These are phyloP conservation scores for Palaemon carinicauda DNA, from an alignment of 1,140 invertebrate species.

Conservation along the genomic window DNA sequence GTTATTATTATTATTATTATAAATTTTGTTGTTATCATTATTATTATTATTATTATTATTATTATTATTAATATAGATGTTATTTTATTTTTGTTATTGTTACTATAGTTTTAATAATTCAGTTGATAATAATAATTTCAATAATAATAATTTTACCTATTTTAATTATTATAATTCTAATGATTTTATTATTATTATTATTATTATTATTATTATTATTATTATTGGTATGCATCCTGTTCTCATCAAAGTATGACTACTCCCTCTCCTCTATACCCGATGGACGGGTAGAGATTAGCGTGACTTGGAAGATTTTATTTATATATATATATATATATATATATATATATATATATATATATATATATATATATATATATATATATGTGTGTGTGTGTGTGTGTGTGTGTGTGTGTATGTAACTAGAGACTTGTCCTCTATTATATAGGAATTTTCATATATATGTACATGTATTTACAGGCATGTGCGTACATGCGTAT, in stretches of 20 bases:
- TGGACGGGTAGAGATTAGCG: no score
- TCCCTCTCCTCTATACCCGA: not conserved
- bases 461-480: no score
- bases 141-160: no score
- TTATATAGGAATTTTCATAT: no score
- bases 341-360: not conserved
- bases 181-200: not conserved
- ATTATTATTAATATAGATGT: not conserved
- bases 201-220: not conserved
- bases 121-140: no score
- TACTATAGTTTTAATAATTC: no score
- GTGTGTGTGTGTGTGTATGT: not conserved
- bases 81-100: no score
- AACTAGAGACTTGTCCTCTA: not conserved
- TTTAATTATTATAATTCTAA: no score
- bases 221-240: not conserved
- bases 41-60: not conserved
- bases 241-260: no score
- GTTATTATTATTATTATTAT: not conserved
- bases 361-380: not conserved
- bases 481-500: no score
- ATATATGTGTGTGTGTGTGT: not conserved
- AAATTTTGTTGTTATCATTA: not conserved
- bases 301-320: no score
- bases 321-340: not conserved